Percentiles rank a stretch among this genome's conserved stretches.
These are phyloP conservation scores for Atta colombica DNA, from an alignment of 1,140 invertebrate genomes.

Conservation along the genomic window DNA sequence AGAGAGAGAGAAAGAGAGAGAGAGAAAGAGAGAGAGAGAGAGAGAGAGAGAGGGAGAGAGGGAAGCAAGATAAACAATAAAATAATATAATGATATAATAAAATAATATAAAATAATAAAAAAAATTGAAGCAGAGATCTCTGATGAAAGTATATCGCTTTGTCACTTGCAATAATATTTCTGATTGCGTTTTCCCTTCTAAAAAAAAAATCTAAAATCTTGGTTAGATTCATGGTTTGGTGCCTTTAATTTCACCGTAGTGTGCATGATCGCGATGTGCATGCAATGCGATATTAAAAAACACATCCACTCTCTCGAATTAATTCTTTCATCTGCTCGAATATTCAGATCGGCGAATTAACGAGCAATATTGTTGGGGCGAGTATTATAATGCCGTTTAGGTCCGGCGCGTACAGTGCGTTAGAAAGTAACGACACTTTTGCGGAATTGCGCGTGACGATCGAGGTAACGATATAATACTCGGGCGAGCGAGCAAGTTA, in stretches of 20 bases:
- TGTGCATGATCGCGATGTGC: neutral
- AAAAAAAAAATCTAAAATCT: too few species aligned
- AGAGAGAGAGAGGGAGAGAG: too few species aligned
- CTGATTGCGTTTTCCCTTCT: too few species aligned
- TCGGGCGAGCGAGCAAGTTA: neutral
- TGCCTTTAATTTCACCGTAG: neutral
- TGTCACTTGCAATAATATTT: neutral
- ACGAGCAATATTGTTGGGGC: neutral
- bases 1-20: too few species aligned
- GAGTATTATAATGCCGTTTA: constrained; percentile 27
- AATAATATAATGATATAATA: too few species aligned
- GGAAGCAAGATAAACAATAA: too few species aligned
- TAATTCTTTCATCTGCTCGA: neutral
- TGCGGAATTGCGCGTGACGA: constrained; percentile 23
- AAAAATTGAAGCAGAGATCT: neutral
- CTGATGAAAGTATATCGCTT: neutral
- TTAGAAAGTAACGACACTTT: constrained; percentile 68
- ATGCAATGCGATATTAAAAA: neutral
- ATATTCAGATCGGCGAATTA: constrained; percentile 21
- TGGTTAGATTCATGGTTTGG: neutral
- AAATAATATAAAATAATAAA: too few species aligned
- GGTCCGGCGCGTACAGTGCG: neutral
- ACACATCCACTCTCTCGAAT: neutral
- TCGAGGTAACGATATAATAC: constrained; percentile 40
- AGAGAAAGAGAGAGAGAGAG: too few species aligned